Base-by-base conservation (phyloP, 2,113 vertebrate genomes). In the Peromyscus californicus region DNA sequence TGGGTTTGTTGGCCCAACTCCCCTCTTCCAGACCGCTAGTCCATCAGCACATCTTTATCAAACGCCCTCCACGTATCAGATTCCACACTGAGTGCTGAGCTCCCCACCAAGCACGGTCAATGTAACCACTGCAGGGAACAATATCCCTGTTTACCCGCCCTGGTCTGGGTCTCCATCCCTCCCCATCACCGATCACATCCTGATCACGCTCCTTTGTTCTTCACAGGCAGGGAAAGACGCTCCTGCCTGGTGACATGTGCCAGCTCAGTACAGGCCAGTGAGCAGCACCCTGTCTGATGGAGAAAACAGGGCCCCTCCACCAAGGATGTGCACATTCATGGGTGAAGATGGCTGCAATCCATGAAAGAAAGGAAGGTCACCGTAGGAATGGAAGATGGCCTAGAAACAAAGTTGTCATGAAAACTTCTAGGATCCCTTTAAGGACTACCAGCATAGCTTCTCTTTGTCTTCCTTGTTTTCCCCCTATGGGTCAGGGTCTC, bases 241-340 rank as follows among this genome's bases (percentile, higher is more conserved):
- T 17, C 61, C 82, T 61, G 70, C 92, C 39, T 21, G 0, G 57
- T 1, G 8, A n/a, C 13, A 39, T 0, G 0, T 0, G 12, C 72
- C 51, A 51, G 21, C 31, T 83, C 79, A 8, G 2, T 13, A 63
- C 59, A 57, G 26, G 33, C 31, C 51, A 33, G 39, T 48, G 87
- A 75, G 91, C 36, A 63, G 78, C 39, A 26, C 42, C 76, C 93
- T 79, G 22, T 24, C 42, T 87, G 79, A 45, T 0, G 15, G 48
- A 54, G 51, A 94, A 79, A 63, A 15, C 36, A 87, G 36, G 2
- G 11, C 63, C 24, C 31, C 45, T 79, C 45, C 24, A 26, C 59
- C 8, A n/a, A 7, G 6, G 22, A 59, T 22, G 51, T 65, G 12
- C 88, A 39, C 21, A 63, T 39, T 16, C 1, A 29, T 6, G 19